These are phyloP conservation scores for Malthinus seriepunctatus DNA, from an alignment of 2,888 invertebrate species.

Conservation along the genomic window DNA sequence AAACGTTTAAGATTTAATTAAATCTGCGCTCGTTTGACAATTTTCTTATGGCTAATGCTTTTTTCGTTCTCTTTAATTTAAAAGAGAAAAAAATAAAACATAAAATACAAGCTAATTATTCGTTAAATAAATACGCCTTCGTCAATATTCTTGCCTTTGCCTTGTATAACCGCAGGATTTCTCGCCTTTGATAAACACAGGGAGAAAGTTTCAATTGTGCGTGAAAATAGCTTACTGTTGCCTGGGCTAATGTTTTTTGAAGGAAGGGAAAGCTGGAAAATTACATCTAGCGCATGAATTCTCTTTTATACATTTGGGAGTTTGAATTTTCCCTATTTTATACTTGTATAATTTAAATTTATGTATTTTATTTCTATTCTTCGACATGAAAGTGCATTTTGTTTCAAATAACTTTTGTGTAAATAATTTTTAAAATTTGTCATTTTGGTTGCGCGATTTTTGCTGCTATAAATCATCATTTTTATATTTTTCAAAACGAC, in stretches of 20 bases:
- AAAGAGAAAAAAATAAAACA: background rate
- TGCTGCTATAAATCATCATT: no score
- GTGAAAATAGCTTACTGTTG: constrained; percentile 19
- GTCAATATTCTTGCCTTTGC: constrained; percentile 22
- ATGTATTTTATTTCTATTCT: constrained; percentile 8
- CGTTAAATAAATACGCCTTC: constrained; percentile 22
- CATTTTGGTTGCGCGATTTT: no score
- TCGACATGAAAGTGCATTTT: constrained; percentile 12
- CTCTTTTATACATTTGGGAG: constrained; percentile 10
- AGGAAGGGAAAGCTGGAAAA: constrained; percentile 5
- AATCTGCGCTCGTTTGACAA: no score
- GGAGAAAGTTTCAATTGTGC: constrained; percentile 24
- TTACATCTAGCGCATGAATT: constrained; percentile 16
- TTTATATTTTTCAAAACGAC: no score
- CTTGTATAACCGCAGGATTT: constrained; percentile 15
- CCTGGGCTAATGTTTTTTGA: constrained; percentile 7
- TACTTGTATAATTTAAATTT: constrained; percentile 10
- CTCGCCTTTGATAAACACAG: constrained; percentile 20
- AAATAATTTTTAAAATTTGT: no score
- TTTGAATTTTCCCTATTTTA: background rate
- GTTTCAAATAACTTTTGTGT: no score
- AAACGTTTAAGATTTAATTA: no score
- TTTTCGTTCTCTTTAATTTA: no score
- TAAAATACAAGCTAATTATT: constrained; percentile 20
- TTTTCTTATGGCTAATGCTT: no score